Conservation (phyloP, 2,113 vertebrate genomes). For the Onychostoma macrolepis region DNA sequence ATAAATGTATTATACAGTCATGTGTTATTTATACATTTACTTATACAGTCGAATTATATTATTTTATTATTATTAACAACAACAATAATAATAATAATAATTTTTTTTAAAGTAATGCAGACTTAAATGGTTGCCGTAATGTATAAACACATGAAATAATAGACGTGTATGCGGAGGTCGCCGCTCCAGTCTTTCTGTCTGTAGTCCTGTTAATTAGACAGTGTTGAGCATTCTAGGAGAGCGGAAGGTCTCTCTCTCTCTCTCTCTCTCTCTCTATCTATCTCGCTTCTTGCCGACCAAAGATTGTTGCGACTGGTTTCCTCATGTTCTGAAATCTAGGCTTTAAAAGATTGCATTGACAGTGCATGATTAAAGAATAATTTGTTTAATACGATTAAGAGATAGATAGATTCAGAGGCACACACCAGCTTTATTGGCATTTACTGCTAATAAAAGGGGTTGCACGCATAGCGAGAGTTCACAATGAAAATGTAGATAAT, state of each 20-base stretch:
- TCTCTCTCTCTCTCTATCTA: background rate
- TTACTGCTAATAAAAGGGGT: background rate
- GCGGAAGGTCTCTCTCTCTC: background rate
- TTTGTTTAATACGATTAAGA: slow-evolving; percentile 6
- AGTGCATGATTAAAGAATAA: slow-evolving; percentile 15
- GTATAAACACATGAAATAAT: background rate
- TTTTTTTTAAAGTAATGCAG: background rate
- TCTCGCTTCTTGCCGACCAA: background rate
- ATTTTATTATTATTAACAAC: background rate
- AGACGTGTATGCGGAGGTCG: background rate
- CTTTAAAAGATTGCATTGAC: slow-evolving; percentile 45
- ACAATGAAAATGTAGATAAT: background rate
- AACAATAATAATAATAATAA: background rate
- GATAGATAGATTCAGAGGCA: background rate
- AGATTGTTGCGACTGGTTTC: slow-evolving; percentile 40
- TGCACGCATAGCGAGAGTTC: background rate
- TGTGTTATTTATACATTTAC: background rate
- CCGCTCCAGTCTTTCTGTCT: background rate
- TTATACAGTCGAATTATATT: background rate
- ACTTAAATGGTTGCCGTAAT: background rate
- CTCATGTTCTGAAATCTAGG: slow-evolving; percentile 31
- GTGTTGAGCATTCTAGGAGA: background rate
- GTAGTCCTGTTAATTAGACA: slow-evolving; percentile 14
- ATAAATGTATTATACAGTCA: background rate
- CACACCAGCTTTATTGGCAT: background rate